These are phyloP conservation scores for Archegozetes longisetosus DNA, from an alignment of 1,140 invertebrate genomes.

Conservation along the genomic window DNA sequence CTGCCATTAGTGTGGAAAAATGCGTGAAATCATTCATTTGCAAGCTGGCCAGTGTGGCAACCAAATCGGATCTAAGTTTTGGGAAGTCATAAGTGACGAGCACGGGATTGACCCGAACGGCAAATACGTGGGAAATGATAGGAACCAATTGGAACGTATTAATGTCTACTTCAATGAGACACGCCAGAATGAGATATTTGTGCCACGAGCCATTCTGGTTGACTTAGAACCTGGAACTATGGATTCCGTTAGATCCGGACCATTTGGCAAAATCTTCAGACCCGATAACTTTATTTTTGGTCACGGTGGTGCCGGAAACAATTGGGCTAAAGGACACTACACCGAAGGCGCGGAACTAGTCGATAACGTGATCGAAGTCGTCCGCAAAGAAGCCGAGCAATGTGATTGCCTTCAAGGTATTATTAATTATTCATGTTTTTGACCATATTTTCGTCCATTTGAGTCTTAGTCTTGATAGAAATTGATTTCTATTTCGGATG, in stretches of 20 bases:
- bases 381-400: slow-evolving; percentile 26
- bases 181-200: too few relatives aligned
- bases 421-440: too few relatives aligned
- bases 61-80: slow-evolving; percentile 71
- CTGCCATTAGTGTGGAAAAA: slow-evolving; percentile 36
- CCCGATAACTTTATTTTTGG: slow-evolving; percentile 81
- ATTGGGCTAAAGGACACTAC: too few relatives aligned
- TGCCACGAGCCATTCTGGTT: slow-evolving; percentile 72
- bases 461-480: too few relatives aligned
- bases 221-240: slow-evolving; percentile 89
- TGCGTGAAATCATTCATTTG: slow-evolving; percentile 86
- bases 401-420: slow-evolving; percentile 26
- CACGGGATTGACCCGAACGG: slow-evolving; percentile 72
- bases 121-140: slow-evolving; percentile 64
- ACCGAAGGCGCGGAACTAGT: slow-evolving; percentile 43
- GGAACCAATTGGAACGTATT: slow-evolving; percentile 68
- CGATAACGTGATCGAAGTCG: slow-evolving; percentile 27
- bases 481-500: too few relatives aligned
- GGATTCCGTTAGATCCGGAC: slow-evolving; percentile 77
- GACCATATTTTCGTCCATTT: too few relatives aligned
- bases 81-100: slow-evolving; percentile 53
- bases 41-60: slow-evolving; percentile 87
- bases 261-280: slow-evolving; percentile 61
- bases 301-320: slow-evolving; percentile 58
- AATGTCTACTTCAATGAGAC: slow-evolving; percentile 90